Conservation (phyloP, 2,113 vertebrate species). For the Mugil cephalus region DNA sequence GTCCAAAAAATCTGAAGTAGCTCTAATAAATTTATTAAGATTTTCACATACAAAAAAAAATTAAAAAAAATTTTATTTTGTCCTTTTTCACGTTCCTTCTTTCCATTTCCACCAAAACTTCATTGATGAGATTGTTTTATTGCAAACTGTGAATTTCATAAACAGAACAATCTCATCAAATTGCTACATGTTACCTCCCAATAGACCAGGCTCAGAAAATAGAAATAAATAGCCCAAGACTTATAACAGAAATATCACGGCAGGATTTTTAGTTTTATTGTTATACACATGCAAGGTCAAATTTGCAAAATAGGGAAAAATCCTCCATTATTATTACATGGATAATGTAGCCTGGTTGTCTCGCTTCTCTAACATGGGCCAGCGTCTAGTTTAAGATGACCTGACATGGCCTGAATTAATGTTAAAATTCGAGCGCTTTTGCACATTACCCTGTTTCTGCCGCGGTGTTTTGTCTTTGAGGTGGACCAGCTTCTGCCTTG, state of each 20-base stretch:
- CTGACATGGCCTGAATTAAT: neutral
- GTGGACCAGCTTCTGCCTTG: too few species aligned
- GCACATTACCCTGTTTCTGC: too few species aligned
- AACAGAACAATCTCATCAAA: constrained; percentile 11
- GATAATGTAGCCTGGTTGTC: neutral
- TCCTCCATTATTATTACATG: too few species aligned
- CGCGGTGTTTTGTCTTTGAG: too few species aligned
- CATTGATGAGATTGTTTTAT: constrained; percentile 7
- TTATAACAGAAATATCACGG: neutral
- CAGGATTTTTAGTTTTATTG: neutral
- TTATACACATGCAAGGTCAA: neutral
- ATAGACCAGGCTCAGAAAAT: constrained; percentile 9
- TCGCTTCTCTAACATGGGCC: neutral
- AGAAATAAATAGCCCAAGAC: neutral
- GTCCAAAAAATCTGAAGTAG: too few species aligned
- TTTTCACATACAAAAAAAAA: too few species aligned
- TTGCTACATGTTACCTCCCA: neutral
- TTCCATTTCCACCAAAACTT: too few species aligned
- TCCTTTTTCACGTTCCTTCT: neutral
- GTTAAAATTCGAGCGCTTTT: too few species aligned
- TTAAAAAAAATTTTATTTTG: too few species aligned
- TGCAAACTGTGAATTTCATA: neutral
- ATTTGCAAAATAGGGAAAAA: neutral
- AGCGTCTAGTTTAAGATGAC: neutral
- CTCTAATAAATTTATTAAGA: too few species aligned